These are phyloP conservation scores for Osmerus eperlanus DNA, from an alignment of 2,113 vertebrate genomes.

Conservation along the genomic window DNA sequence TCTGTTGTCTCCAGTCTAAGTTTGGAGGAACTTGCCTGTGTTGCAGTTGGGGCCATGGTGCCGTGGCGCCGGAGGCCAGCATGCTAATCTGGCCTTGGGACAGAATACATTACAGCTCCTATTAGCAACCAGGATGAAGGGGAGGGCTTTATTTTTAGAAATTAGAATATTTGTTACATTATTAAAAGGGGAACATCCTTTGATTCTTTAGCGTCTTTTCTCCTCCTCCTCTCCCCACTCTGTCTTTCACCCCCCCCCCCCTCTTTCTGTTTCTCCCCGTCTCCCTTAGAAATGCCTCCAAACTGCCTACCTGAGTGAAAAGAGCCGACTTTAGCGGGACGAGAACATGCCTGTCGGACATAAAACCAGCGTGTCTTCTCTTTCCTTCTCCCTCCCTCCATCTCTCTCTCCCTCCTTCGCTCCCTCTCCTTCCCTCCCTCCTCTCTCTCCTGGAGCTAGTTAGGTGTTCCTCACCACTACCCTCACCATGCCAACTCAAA, in stretches of 20 bases:
- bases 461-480: constrained; percentile 15
- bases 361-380: constrained; percentile 54
- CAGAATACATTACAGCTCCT: constrained; percentile 73
- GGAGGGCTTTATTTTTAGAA: constrained; percentile 74
- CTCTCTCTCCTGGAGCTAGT: constrained; percentile 51
- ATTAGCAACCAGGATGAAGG: constrained; percentile 77
- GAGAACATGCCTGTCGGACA: constrained; percentile 67
- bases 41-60: constrained; percentile 59
- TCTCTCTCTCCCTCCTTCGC: constrained; percentile 36
- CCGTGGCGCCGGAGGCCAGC: constrained; percentile 68
- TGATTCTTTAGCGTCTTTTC: constrained; percentile 60
- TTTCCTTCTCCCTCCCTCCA: constrained; percentile 30
- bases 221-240: background rate
- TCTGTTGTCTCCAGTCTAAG: constrained; percentile 48
- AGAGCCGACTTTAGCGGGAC: constrained; percentile 66
- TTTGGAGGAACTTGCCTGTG: constrained; percentile 69
- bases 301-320: constrained; percentile 76
- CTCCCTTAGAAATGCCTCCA: constrained; percentile 58
- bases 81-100: constrained; percentile 76
- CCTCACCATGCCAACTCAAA: constrained; percentile 53
- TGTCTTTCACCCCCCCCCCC: too few species aligned
- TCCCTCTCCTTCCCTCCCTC: background rate
- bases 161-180: constrained; percentile 77
- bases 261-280: background rate
- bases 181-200: constrained; percentile 73